A percentile compares a stretch with the other conserved stretches of the same genome.
phyloP scores from a whole-genome alignment of 2,113 vertebrate genomes.

The Chaetops frenatus region DNA sequence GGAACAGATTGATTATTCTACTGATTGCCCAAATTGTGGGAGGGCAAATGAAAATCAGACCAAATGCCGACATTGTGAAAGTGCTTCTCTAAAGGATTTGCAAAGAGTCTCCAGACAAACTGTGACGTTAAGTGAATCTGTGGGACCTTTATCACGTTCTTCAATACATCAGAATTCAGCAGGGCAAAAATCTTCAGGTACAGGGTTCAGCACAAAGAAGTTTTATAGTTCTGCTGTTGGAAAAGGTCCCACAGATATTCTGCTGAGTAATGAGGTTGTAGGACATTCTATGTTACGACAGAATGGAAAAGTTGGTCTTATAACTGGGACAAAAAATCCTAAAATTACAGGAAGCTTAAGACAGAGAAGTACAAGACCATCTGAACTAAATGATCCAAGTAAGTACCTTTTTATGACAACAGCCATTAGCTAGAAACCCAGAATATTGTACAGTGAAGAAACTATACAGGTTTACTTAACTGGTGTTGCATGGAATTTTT shows the following conservation, averaged over 20 bases:
- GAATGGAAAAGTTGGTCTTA: slow-evolving; percentile 74
- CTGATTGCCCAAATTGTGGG: slow-evolving; percentile 77
- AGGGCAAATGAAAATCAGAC: slow-evolving; percentile 75
- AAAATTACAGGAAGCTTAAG: slow-evolving; percentile 73
- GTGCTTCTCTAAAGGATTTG: slow-evolving; percentile 62
- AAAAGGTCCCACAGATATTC: slow-evolving; percentile 69
- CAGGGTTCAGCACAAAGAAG: slow-evolving; percentile 74
- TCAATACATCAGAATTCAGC: slow-evolving; percentile 80
- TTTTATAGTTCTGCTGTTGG: slow-evolving; percentile 77
- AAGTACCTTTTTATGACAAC: slow-evolving; percentile 65
- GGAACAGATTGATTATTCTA: slow-evolving; percentile 69
- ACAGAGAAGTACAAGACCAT: slow-evolving; percentile 66
- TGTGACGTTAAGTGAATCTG: slow-evolving; percentile 59
- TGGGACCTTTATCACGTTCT: slow-evolving; percentile 75
- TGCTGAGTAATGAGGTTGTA: slow-evolving; percentile 69
- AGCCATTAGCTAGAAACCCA: background rate
- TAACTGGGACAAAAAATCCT: slow-evolving; percentile 66
- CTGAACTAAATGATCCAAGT: slow-evolving; percentile 91
- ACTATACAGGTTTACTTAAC: background rate
- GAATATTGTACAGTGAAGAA: background rate
- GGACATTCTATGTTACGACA: slow-evolving; percentile 71
- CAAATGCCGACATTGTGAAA: slow-evolving; percentile 80
- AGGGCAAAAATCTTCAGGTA: slow-evolving; percentile 72
- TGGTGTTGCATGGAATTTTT: background rate
- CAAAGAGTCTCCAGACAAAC: slow-evolving; percentile 71